Evolutionary conservation across 1,140 invertebrate genomes (phyloP), one percentile per base, ranked within the genome.

Genomic region (Brachionus plicatilis): DNA sequence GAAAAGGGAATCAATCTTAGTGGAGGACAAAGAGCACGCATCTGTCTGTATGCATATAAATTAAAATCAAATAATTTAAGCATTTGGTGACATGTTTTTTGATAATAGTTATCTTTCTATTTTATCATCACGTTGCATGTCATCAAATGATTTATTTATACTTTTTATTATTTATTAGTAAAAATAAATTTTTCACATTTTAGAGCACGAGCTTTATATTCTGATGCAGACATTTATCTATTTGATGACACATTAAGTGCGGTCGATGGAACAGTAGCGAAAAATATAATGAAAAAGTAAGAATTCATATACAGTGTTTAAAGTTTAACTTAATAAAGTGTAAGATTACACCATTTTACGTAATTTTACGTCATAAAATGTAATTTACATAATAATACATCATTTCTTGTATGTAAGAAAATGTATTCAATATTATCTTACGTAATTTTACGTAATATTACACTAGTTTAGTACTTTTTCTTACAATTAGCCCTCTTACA

Each of bases 1-100:
- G 94, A 96, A 86, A 91, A 94, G 82, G 96, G 96, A 45, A 92
- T 93, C 3, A 93, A 93, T 1, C 89, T 95, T 0, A 95, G 94
- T 88, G 96, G 95, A 83, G 95, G 96, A 47, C 96, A 98, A 89
- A 93, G 94, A 85, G 95, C 95, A 0, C 92, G 95, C 86, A 94
- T 97, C 2, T 95, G 94, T 33, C 41, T 84, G 87, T 90, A 82
- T 37, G 27, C 12, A 29, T 24, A 4, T 43, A 33, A 14, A 14
- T 68, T 33, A 68, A 33, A 60, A 20, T 60, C 20, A 68, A 4
- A 33, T 68, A 68, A 68, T 68, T 41, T 60, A 60, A 60, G 53
- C 20, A 11, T 60, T 60, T 60, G n/a, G 4, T 60, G 53, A 60
- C 53, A 60, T 60, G 5, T 60, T 60, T 1, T 60, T 20, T 27